Evolutionary conservation across 35 echinoderm and acorn worm species (phyloP), one percentile per base, ranked within the genome.

Genomic region (Apostichopus californicus): DNA sequence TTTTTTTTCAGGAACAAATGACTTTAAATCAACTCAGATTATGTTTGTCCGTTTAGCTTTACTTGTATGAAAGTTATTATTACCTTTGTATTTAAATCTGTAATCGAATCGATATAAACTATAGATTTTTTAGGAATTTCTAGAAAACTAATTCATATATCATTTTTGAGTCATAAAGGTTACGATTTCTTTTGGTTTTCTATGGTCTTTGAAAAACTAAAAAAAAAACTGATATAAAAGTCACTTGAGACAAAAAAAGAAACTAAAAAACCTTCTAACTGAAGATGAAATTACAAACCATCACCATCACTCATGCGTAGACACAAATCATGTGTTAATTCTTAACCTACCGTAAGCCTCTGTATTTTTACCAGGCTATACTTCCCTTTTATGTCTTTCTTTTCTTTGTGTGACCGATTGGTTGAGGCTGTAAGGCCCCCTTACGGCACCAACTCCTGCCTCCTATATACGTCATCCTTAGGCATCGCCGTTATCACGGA

Each of bases 401-500:
- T 11, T 68, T 68, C 64, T 11, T 18, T 68, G 11, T 68, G 18
- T 68, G 64, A 68, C 64, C 64, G 64, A 68, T 68, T 18, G 64
- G 64, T 68, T 68, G 64, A 56, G 80, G 9, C 52, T 53, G 12
- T 34, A 14, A 56, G 6, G 80, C 26, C 80, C 80, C 55, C 80
- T 54, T 56, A 8, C 55, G 80, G 80, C 46, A 83, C 80, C 80
- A 53, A 14, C 9, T 83, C 52, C 55, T 56, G 34, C 52, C 80
- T 83, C 11, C 13, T 83, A 46, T 53, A 56, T 68, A 83, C 80
- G 80, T 83, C 80, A 83, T 34, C 14, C 55, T 83, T 9, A 5
- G 80, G 13, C 10, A 17, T 10, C 22, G 34, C 52, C 34, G 15
- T 17, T 56, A 46, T 46, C 18, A 53, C 17, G 25, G 55, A 8